A percentile compares a stretch with the other conserved stretches of the same genome.
These are phyloP conservation scores for Zaprionus taronus DNA, from an alignment of 1,140 invertebrate species.

Conservation along the genomic window DNA sequence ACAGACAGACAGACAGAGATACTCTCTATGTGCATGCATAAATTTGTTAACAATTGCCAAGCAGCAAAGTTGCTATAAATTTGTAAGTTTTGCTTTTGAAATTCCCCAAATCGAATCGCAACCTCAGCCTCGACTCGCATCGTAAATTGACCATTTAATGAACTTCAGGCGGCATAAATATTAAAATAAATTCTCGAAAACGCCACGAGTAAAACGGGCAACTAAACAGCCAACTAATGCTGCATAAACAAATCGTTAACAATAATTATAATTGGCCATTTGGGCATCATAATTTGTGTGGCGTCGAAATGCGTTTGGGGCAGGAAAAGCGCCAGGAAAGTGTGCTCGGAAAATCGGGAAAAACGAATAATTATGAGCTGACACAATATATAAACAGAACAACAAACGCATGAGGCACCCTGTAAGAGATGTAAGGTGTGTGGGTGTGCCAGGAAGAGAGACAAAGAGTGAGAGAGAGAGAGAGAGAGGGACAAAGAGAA, in stretches of 20 bases:
- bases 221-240: slow-evolving; percentile 74
- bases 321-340: slow-evolving; percentile 61
- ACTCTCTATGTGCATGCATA: slow-evolving; percentile 36
- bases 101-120: slow-evolving; percentile 52
- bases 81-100: slow-evolving; percentile 59
- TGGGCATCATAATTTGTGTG: slow-evolving; percentile 75
- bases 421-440: background rate
- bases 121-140: slow-evolving; percentile 57
- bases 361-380: slow-evolving; percentile 69
- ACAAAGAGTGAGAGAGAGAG: background rate
- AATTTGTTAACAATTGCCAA: slow-evolving; percentile 73
- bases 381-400: slow-evolving; percentile 70
- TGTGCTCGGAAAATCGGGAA: slow-evolving; percentile 35
- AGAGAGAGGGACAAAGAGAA: background rate
- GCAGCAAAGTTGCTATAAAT: slow-evolving; percentile 71
- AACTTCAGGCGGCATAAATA: slow-evolving; percentile 77
- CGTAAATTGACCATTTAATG: slow-evolving; percentile 77
- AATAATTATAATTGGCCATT: slow-evolving; percentile 82
- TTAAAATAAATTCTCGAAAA: slow-evolving; percentile 77
- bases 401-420: background rate
- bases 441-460: background rate
- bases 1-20: slow-evolving; percentile 15
- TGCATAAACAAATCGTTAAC: slow-evolving; percentile 78
- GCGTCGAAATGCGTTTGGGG: slow-evolving; percentile 24
- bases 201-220: slow-evolving; percentile 36